Conservation (phyloP, 2,113 vertebrate genomes). For the Gulo gulo region DNA sequence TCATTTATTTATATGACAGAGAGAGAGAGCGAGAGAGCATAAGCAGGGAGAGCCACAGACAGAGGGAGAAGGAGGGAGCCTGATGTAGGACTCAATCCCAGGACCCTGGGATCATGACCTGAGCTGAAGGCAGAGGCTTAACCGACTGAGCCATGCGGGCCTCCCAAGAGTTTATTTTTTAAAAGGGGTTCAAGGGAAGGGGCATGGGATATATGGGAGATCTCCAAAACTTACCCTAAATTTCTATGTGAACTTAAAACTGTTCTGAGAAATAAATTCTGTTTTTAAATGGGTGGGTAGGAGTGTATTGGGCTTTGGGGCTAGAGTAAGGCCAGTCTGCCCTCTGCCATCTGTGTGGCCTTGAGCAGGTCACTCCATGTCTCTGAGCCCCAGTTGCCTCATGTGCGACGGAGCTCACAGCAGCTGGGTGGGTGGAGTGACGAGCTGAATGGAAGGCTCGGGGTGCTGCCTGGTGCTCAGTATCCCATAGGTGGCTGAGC, state of each 20-base stretch:
- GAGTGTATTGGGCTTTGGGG: background rate
- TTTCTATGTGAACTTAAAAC: too few relatives aligned
- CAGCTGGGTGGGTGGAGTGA: background rate
- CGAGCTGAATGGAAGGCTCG: background rate
- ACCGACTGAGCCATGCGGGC: background rate
- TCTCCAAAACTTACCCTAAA: too few relatives aligned
- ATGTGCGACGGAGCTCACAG: background rate
- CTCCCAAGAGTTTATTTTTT: background rate
- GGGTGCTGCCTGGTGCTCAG: rapidly evolving
- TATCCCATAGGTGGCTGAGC: background rate
- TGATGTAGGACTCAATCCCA: background rate
- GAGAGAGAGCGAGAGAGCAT: background rate
- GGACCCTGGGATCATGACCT: background rate
- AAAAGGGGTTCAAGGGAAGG: too few relatives aligned
- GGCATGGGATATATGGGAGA: too few relatives aligned
- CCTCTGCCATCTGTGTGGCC: background rate
- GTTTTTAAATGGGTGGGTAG: background rate
- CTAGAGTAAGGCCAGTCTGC: background rate
- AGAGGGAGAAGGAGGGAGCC: background rate
- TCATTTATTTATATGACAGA: background rate
- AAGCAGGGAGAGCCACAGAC: background rate
- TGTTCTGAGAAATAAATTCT: background rate
- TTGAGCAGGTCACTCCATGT: background rate
- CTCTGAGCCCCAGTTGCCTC: background rate
- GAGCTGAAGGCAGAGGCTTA: background rate